phyloP scores from a whole-genome alignment of 2,797 vertebrate species.

The Brachyalestes nurse region DNA sequence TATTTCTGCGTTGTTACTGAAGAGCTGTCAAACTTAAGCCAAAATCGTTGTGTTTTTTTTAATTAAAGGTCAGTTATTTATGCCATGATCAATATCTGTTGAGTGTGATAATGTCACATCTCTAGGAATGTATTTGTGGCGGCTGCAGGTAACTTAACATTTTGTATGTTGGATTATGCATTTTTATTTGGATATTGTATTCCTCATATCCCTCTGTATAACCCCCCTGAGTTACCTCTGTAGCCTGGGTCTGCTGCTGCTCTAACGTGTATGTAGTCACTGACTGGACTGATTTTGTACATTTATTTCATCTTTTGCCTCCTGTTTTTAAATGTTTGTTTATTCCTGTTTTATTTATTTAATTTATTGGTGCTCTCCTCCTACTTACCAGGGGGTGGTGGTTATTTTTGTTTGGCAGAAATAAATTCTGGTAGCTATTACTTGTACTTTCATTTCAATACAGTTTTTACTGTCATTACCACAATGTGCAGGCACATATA shows the following conservation, averaged over 20 bases:
- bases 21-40: too few species aligned
- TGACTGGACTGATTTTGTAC: neutral
- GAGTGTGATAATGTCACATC: too few species aligned
- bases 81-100: too few species aligned
- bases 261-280: neutral
- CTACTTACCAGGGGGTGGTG: too few species aligned
- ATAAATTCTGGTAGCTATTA: neutral
- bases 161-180: too few species aligned
- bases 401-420: neutral
- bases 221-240: too few species aligned
- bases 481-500: too few species aligned
- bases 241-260: neutral
- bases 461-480: neutral
- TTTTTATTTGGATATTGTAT: too few species aligned
- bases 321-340: neutral
- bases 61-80: too few species aligned
- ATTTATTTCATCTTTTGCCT: neutral
- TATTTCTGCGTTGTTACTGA: neutral
- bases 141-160: too few species aligned
- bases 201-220: neutral
- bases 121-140: too few species aligned
- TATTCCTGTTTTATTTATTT: neutral
- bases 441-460: neutral
- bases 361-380: neutral
- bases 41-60: too few species aligned